Evolutionary conservation across 2,113 vertebrate genomes (phyloP).

Genomic region (Monarcha castaneiventris): DNA sequence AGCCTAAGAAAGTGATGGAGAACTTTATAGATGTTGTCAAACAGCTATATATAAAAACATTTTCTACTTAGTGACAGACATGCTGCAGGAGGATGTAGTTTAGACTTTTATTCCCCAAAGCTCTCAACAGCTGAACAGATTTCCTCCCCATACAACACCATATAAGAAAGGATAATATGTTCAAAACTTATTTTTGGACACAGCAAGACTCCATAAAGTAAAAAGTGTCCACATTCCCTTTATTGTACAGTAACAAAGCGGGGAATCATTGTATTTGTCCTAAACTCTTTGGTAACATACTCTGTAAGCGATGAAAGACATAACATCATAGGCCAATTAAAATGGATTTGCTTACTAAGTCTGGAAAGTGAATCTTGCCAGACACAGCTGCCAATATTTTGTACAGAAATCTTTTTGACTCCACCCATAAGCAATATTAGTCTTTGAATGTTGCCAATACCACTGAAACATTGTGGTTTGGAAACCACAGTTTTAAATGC

Average conservation of each 20-base stretch:
- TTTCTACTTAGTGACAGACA: background rate
- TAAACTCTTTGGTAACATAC: background rate
- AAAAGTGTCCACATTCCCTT: background rate
- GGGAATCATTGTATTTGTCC: background rate
- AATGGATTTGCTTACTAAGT: background rate
- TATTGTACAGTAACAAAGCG: background rate
- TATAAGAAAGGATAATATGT: background rate
- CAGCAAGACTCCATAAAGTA: background rate
- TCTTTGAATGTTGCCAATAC: conserved; percentile 25
- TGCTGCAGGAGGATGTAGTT: background rate
- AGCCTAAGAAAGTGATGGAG: background rate
- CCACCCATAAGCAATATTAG: conserved; percentile 19
- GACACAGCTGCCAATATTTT: background rate
- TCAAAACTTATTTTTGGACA: background rate
- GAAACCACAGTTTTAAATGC: conserved; percentile 19
- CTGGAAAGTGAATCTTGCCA: conserved; percentile 15
- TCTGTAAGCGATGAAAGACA: background rate
- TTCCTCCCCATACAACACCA: background rate
- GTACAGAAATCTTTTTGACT: conserved; percentile 19
- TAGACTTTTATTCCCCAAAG: background rate
- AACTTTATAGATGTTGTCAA: background rate
- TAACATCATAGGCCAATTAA: background rate
- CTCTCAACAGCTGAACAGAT: background rate
- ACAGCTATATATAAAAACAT: background rate
- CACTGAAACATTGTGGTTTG: conserved; percentile 28